Evolutionary conservation across 2,113 vertebrate species (phyloP), one percentile per base, ranked within the genome.

Genomic region (Boleophthalmus pectinirostris): DNA sequence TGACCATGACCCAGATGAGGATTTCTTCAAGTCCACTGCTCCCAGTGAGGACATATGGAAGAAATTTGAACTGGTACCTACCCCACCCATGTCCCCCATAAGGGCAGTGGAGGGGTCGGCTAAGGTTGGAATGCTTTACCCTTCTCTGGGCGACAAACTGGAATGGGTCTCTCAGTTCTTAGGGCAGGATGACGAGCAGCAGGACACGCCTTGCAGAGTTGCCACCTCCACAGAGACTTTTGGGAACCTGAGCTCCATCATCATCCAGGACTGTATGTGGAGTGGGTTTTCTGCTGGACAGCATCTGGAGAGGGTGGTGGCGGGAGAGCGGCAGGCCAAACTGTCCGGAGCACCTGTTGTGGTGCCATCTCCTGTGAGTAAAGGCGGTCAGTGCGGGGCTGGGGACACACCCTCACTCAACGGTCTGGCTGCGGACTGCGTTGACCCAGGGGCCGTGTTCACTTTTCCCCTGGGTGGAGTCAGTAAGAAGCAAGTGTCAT

Each of bases 11-110:
- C 90, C 91, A 68, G 95, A 92, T 64, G 96, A 97, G 91, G 96
- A 98, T 88, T 96, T 96, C 85, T 96, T 96, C 84, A 96, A 95
- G 85, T 97, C 95, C 77, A 96, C 95, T 4, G 96, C 96, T 12
- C 96, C 97, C 86, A 97, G 97, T 74, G 97, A 97, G 90, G 97
- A 98, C 87, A 97, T 98, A 80, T 98, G 97, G 97, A 97, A 98
- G 92, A 98, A 98, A 94, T 98, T 98, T 81, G 96, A 98, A 90
- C 93, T 97, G 84, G 96, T 98, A 1, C 96, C 96, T 76, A 97
- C 96, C 80, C 96, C 96, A 66, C 95, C 96, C 82, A 89, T 93
- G 89, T 96, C 95, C 63, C 95, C 95, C 0, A 88, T 94, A 79
- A 93, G 94, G 82, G 60, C 83, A 20, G 87, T 85, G 15, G 94